These are phyloP conservation scores for Oncorhynchus tshawytscha DNA, from an alignment of 2,113 vertebrate genomes.

Conservation along the genomic window DNA sequence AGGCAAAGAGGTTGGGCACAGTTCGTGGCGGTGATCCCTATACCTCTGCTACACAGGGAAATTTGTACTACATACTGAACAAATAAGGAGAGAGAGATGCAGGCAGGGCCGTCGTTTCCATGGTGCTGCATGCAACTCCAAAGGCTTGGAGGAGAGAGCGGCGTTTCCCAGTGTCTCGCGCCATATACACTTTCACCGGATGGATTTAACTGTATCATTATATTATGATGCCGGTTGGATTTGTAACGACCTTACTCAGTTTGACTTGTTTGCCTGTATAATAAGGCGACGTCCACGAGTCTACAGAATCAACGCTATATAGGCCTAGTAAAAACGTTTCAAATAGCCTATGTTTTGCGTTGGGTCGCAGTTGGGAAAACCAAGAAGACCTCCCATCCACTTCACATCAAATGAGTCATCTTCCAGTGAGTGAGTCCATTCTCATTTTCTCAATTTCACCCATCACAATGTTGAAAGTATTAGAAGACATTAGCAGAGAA, in stretches of 20 bases:
- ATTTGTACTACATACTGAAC: constrained; percentile 98
- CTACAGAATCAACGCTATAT: not conserved
- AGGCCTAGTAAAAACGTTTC: not conserved
- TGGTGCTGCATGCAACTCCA: constrained; percentile 42
- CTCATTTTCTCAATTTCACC: constrained; percentile 31
- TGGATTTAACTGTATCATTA: constrained; percentile 68
- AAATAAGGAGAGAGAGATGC: constrained; percentile 79
- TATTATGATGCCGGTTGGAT: constrained; percentile 53
- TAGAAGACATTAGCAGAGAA: constrained; percentile 37
- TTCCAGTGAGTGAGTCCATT: constrained; percentile 16
- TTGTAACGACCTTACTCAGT: constrained; percentile 26
- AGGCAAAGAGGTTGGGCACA: constrained; percentile 91
- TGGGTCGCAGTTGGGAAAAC: constrained; percentile 6
- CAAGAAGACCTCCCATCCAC: constrained; percentile 26
- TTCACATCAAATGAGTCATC: constrained; percentile 49
- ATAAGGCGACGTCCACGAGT: not conserved
- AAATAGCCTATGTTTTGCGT: not conserved
- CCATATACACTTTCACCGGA: constrained; percentile 55
- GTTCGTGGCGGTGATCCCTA: constrained; percentile 87
- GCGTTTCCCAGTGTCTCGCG: constrained; percentile 48
- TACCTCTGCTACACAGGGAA: constrained; percentile 85
- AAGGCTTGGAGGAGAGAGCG: constrained; percentile 55
- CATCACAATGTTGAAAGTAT: constrained; percentile 23
- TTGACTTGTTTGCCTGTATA: constrained; percentile 1
- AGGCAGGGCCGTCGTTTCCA: constrained; percentile 42